phyloP scores from a whole-genome alignment of 2,888 invertebrate genomes.

The Yponomeuta cagnagella region DNA sequence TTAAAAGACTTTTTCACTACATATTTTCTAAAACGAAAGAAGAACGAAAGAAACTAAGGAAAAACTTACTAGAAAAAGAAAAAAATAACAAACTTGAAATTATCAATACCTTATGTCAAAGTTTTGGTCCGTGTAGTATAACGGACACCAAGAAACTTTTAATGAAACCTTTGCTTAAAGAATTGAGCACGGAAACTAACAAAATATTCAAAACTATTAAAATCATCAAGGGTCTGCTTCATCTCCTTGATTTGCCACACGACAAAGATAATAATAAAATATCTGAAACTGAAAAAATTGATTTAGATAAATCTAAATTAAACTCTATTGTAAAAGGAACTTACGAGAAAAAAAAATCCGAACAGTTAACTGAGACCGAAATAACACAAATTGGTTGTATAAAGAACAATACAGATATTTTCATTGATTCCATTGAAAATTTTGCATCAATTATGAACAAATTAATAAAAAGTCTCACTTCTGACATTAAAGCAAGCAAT shows the following conservation, averaged over 20 bases:
- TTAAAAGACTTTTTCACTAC: conserved; percentile 45
- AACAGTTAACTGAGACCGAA: conserved; percentile 33
- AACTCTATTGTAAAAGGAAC: conserved; percentile 37
- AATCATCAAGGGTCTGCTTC: conserved; percentile 47
- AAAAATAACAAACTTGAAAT: conserved; percentile 32
- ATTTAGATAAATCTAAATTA: conserved; percentile 37
- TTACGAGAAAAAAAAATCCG: conserved; percentile 22
- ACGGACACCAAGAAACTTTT: conserved; percentile 29
- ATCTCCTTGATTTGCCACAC: conserved; percentile 28
- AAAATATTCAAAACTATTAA: conserved; percentile 43
- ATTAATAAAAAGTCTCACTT: conserved; percentile 36
- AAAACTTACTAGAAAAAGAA: conserved; percentile 22
- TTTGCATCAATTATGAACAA: conserved; percentile 48
- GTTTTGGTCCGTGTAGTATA: conserved; percentile 38
- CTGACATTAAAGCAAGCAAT: neutral
- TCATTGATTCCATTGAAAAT: conserved; percentile 44
- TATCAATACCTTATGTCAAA: conserved; percentile 41
- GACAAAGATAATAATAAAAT: conserved; percentile 19
- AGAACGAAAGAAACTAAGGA: conserved; percentile 22
- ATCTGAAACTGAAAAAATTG: conserved; percentile 21
- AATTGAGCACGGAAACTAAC: conserved; percentile 40
- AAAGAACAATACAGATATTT: conserved; percentile 42
- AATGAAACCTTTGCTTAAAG: conserved; percentile 39
- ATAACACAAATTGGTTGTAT: conserved; percentile 41
- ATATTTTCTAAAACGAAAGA: conserved; percentile 30